Percentiles rank a stretch among this genome's conserved stretches.
Evolutionary conservation across 2,113 vertebrate species (phyloP).

Genomic region (Nibea albiflora): DNA sequence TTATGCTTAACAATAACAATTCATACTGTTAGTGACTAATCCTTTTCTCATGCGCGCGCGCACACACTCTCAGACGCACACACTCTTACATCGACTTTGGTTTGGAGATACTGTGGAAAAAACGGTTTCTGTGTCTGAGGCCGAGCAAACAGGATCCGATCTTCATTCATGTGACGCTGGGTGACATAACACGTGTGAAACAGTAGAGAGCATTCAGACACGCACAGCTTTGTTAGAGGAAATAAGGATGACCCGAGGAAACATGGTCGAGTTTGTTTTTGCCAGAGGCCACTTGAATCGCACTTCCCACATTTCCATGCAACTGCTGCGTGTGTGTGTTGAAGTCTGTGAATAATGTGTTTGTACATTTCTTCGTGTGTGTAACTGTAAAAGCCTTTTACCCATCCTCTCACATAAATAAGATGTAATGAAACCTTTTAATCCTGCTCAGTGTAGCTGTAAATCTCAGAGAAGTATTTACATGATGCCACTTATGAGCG

Average conservation of each 20-base stretch:
- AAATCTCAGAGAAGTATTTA: slow-evolving; percentile 10
- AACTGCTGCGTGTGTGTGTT: not conserved
- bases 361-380: slow-evolving; percentile 17
- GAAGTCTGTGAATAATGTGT: not conserved
- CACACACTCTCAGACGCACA: not conserved
- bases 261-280: slow-evolving; percentile 39
- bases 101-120: slow-evolving; percentile 27
- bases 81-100: not conserved
- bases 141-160: slow-evolving; percentile 48
- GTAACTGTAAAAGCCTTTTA: slow-evolving; percentile 14
- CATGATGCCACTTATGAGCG: not conserved
- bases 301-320: slow-evolving; percentile 12
- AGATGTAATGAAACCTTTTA: slow-evolving; percentile 14
- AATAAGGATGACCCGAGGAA: slow-evolving; percentile 48
- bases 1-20: slow-evolving; percentile 49
- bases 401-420: slow-evolving; percentile 37
- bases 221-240: slow-evolving; percentile 36
- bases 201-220: not conserved
- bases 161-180: slow-evolving; percentile 11
- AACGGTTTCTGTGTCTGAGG: slow-evolving; percentile 17
- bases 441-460: not conserved
- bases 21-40: slow-evolving; percentile 66
- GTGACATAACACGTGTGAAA: slow-evolving; percentile 7
- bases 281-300: slow-evolving; percentile 49
- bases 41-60: slow-evolving; percentile 44